These are phyloP conservation scores for Seriola aureovittata DNA, from an alignment of 2,113 vertebrate species.

Conservation along the genomic window DNA sequence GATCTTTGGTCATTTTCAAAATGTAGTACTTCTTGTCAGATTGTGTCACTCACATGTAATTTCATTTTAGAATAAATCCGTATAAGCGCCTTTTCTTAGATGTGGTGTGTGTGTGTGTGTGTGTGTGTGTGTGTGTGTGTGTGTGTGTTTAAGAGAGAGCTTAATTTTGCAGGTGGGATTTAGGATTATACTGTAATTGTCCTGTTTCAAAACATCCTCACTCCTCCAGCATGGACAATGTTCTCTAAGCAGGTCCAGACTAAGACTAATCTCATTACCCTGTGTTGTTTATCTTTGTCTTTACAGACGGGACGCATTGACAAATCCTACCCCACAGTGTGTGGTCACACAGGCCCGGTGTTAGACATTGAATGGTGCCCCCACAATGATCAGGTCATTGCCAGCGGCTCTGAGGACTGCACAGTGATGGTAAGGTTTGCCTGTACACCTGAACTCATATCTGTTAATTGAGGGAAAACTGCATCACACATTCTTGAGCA, in stretches of 20 bases:
- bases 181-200: conserved; percentile 47
- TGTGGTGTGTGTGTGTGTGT: not conserved
- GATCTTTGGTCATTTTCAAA: not conserved
- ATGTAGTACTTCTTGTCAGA: not conserved
- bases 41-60: not conserved
- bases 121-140: not conserved
- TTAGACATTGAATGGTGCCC: conserved; percentile 99
- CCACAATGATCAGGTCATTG: conserved; percentile 96
- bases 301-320: conserved; percentile 94
- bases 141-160: not conserved
- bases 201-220: conserved; percentile 48
- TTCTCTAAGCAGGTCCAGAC: conserved; percentile 30
- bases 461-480: not conserved
- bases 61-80: not conserved
- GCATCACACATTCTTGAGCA: conserved; percentile 24
- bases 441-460: conserved; percentile 16
- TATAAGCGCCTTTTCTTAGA: not conserved
- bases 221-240: conserved; percentile 5
- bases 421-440: conserved; percentile 90
- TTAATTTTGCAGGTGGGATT: conserved; percentile 44
- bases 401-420: conserved; percentile 97
- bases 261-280: conserved; percentile 57
- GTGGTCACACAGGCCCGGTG: conserved; percentile 96
- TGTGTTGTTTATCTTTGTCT: conserved; percentile 54
- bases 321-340: conserved; percentile 96